Percentiles rank a stretch among this genome's conserved stretches.
Evolutionary conservation across 2,113 vertebrate species (phyloP).

Genomic region (Nothocercus julius): DNA sequence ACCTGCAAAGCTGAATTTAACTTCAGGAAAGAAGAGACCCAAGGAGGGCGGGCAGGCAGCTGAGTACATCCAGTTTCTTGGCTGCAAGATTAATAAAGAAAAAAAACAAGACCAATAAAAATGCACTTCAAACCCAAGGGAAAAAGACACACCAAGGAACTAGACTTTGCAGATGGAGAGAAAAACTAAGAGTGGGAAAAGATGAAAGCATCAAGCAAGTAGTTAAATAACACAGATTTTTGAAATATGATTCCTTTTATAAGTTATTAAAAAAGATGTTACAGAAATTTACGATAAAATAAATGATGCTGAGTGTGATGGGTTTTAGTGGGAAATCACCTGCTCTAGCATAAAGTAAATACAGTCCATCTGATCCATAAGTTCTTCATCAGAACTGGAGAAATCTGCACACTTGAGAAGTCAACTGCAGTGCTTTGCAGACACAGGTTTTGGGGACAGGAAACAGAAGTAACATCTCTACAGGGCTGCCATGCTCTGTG

Average conservation of each 20-base stretch:
- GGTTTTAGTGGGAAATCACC: not conserved
- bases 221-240: not conserved
- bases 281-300: not conserved
- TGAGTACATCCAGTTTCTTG: not conserved
- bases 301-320: not conserved
- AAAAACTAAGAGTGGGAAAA: not conserved
- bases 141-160: not conserved
- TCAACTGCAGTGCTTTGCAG: not conserved
- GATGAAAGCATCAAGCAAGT: not conserved
- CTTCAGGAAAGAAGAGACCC: not conserved
- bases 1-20: not conserved
- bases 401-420: not conserved
- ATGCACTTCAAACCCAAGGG: no score
- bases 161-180: not conserved
- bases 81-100: not conserved
- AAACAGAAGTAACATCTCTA: constrained; percentile 5
- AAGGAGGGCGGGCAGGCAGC: fast-evolving
- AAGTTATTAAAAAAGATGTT: not conserved
- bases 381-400: not conserved
- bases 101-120: not conserved
- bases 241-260: not conserved
- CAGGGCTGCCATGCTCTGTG: not conserved
- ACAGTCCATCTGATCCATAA: not conserved
- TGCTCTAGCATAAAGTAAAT: not conserved
- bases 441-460: not conserved